Conservation (phyloP, 2,888 invertebrate species). For the Agonopterix subpropinquella region DNA sequence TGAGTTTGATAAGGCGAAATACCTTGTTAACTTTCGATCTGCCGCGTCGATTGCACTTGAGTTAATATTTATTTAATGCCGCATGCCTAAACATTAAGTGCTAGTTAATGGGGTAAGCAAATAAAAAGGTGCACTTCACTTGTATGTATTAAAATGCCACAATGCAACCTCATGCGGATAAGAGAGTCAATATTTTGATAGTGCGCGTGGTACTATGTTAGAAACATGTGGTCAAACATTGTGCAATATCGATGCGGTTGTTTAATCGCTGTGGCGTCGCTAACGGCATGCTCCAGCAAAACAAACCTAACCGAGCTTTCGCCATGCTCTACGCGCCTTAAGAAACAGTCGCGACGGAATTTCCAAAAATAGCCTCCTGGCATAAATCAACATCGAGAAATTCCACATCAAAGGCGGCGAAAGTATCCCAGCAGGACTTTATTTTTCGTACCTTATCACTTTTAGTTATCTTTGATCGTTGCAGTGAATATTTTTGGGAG, state of each 20-base stretch:
- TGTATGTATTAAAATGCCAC: slow-evolving; percentile 55
- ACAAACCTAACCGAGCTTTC: slow-evolving; percentile 50
- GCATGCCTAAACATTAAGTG: slow-evolving; percentile 53
- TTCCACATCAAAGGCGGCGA: slow-evolving; percentile 59
- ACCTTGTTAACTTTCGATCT: slow-evolving; percentile 36
- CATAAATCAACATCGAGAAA: slow-evolving; percentile 63
- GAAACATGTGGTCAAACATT: slow-evolving; percentile 72
- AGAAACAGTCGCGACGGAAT: slow-evolving; percentile 19
- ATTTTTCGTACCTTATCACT: slow-evolving; percentile 22
- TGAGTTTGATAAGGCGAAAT: slow-evolving; percentile 50
- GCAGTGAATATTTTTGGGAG: slow-evolving; percentile 3
- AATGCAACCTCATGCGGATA: slow-evolving; percentile 59
- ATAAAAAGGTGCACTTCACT: slow-evolving; percentile 53
- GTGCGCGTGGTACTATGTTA: slow-evolving; percentile 55
- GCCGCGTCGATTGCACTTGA: slow-evolving; percentile 37
- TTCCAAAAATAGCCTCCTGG: slow-evolving; percentile 52
- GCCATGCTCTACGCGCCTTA: slow-evolving; percentile 35
- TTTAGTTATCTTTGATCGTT: slow-evolving; percentile 8
- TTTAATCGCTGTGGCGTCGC: slow-evolving; percentile 45
- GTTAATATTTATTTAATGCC: slow-evolving; percentile 60
- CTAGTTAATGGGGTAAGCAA: slow-evolving; percentile 63
- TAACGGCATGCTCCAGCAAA: slow-evolving; percentile 37
- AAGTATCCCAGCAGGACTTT: slow-evolving; percentile 45
- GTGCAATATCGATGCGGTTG: slow-evolving; percentile 52
- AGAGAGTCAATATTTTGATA: slow-evolving; percentile 74